Conservation (phyloP, 2,888 invertebrate species). For the Ctenicera cuprea region DNA sequence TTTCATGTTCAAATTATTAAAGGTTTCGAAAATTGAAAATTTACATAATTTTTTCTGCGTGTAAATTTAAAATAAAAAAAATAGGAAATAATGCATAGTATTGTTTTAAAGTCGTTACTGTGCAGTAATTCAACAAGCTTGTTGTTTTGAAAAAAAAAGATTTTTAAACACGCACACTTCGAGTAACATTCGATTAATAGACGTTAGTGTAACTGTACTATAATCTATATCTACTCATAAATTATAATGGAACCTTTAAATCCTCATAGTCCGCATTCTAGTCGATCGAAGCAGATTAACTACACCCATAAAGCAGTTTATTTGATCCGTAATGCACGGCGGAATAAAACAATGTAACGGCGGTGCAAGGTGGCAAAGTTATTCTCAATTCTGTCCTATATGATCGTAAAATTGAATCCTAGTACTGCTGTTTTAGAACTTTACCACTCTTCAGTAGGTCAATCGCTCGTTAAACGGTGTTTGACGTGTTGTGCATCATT, state of each 20-base stretch:
- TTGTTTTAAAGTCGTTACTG: no score
- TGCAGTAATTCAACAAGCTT: no score
- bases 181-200: background rate
- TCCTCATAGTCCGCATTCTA: slow-evolving; percentile 17
- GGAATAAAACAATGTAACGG: slow-evolving; percentile 37
- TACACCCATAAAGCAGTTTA: slow-evolving; percentile 32
- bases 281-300: slow-evolving; percentile 29
- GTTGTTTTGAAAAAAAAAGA: no score
- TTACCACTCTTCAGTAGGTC: slow-evolving; percentile 28
- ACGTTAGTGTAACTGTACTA: background rate
- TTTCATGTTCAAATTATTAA: no score
- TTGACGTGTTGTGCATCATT: slow-evolving; percentile 34
- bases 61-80: no score
- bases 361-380: slow-evolving; percentile 38
- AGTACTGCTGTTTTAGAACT: slow-evolving; percentile 16
- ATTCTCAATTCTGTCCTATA: slow-evolving; percentile 32
- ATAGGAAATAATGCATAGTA: no score
- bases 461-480: slow-evolving; percentile 37
- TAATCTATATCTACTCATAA: slow-evolving; percentile 17
- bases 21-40: no score
- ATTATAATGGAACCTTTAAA: slow-evolving; percentile 31
- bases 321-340: slow-evolving; percentile 25
- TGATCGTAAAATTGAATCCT: slow-evolving; percentile 39
- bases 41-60: no score
- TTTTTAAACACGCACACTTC: background rate